Conservation (phyloP, 1,140 invertebrate species). For the Drosophila orena region DNA sequence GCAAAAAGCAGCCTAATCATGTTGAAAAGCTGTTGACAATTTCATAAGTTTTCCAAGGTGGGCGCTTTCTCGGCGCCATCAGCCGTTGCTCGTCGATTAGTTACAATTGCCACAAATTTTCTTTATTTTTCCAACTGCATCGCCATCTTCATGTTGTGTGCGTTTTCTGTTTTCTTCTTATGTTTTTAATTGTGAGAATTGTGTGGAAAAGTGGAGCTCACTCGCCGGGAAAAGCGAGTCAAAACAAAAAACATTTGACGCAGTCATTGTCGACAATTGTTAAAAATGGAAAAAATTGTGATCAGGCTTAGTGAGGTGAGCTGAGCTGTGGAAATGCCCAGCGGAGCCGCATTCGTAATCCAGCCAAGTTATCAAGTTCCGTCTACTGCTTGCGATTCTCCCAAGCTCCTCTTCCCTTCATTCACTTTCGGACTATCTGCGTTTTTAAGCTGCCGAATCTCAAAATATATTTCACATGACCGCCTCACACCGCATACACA, state of each 20-base stretch:
- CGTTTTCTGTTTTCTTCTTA: slow-evolving; percentile 62
- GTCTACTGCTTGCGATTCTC: slow-evolving; percentile 16
- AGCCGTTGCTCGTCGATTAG: slow-evolving; percentile 69
- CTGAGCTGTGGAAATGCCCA: slow-evolving; percentile 1
- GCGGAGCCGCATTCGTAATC: slow-evolving; percentile 5
- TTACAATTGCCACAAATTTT: slow-evolving; percentile 80
- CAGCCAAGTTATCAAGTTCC: slow-evolving; percentile 5
- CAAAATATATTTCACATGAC: slow-evolving; percentile 71
- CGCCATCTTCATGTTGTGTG: slow-evolving; percentile 29
- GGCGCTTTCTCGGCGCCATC: slow-evolving; percentile 75
- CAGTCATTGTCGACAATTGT: slow-evolving; percentile 79
- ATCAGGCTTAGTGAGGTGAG: slow-evolving; percentile 43
- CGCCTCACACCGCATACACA: slow-evolving; percentile 56
- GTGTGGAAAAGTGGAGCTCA: slow-evolving; percentile 65
- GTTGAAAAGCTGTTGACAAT: slow-evolving; percentile 80
- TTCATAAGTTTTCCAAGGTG: slow-evolving; percentile 74
- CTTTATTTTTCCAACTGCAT: slow-evolving; percentile 32
- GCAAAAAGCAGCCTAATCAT: slow-evolving; percentile 66
- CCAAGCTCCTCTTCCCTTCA: slow-evolving; percentile 26
- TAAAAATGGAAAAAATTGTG: slow-evolving; percentile 44
- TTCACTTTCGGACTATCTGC: slow-evolving; percentile 67
- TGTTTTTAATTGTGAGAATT: slow-evolving; percentile 81
- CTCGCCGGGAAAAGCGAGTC: slow-evolving; percentile 35
- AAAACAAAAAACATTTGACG: slow-evolving; percentile 58
- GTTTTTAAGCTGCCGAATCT: slow-evolving; percentile 39